phyloP scores from a whole-genome alignment of 2,113 vertebrate genomes.

The Spea multiplicata region DNA sequence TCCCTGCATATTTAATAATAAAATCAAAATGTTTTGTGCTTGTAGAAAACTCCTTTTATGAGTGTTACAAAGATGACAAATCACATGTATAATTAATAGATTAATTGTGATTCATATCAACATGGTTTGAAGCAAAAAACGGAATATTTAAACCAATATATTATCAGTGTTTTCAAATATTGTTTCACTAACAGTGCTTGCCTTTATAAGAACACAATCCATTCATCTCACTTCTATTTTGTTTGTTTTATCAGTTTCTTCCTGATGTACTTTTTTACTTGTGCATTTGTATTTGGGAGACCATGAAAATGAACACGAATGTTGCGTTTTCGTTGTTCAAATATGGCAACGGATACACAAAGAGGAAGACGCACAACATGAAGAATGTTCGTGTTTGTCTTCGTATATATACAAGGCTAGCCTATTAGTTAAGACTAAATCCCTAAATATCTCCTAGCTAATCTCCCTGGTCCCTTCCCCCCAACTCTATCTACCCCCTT shows the following conservation, averaged over 20 bases:
- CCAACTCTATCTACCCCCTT: too few species aligned
- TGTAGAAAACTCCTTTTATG: not conserved
- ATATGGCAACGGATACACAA: too few species aligned
- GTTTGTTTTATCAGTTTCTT: not conserved
- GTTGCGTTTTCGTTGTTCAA: too few species aligned
- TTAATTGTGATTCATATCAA: slow-evolving; percentile 3
- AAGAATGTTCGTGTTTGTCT: too few species aligned
- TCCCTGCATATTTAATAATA: not conserved
- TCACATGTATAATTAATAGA: not conserved
- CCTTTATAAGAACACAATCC: not conserved
- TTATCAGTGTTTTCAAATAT: not conserved
- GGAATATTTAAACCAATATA: not conserved
- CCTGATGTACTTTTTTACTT: not conserved
- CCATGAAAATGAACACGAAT: too few species aligned
- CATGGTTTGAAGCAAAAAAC: not conserved
- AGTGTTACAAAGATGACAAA: not conserved
- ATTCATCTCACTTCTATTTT: not conserved
- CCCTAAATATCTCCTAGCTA: too few species aligned
- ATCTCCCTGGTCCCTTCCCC: too few species aligned
- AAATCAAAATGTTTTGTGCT: not conserved
- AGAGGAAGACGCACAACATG: too few species aligned
- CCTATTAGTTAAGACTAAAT: too few species aligned
- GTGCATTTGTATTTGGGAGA: too few species aligned
- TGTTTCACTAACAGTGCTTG: not conserved
- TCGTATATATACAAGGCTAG: too few species aligned